Conservation (phyloP, 1,140 invertebrate species). For the Drepana arcuata region DNA sequence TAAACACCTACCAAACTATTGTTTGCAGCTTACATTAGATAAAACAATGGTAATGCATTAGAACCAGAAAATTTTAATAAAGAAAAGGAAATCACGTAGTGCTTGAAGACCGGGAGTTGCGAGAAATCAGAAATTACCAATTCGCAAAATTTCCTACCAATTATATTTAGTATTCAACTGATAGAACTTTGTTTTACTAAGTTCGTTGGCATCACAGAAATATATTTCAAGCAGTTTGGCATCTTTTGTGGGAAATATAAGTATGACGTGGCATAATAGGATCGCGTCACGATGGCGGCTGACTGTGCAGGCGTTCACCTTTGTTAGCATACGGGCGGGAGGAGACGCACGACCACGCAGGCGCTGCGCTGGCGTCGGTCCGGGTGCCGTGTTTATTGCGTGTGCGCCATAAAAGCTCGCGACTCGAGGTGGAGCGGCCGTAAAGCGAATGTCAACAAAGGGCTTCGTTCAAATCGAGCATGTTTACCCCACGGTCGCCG, state of each 20-base stretch:
- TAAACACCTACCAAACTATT: conserved; percentile 44
- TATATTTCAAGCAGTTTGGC: no score
- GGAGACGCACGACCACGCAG: not conserved
- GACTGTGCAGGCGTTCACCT: conserved; percentile 11
- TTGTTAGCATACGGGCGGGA: conserved; percentile 1
- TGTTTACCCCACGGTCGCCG: conserved; percentile 59
- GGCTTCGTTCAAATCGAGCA: conserved; percentile 36
- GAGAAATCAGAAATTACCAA: no score
- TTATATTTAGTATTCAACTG: conserved; percentile 16
- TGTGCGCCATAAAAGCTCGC: conserved; percentile 33
- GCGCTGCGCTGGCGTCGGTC: conserved; percentile 4
- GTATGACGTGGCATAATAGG: no score
- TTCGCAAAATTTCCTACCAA: no score
- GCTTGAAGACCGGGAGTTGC: conserved; percentile 23
- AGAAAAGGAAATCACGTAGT: conserved; percentile 55
- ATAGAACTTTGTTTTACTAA: conserved; percentile 10
- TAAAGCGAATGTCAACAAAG: conserved; percentile 64
- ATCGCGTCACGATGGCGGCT: no score
- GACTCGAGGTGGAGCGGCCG: conserved; percentile 34
- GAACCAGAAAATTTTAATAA: no score
- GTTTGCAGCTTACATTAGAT: conserved; percentile 42
- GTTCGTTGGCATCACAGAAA: conserved; percentile 25
- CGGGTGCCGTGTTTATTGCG: conserved; percentile 31
- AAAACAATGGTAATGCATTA: conserved; percentile 50
- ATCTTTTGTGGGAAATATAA: no score